Conservation (phyloP, 2,113 vertebrate species). For the Recurvirostra avosetta region DNA sequence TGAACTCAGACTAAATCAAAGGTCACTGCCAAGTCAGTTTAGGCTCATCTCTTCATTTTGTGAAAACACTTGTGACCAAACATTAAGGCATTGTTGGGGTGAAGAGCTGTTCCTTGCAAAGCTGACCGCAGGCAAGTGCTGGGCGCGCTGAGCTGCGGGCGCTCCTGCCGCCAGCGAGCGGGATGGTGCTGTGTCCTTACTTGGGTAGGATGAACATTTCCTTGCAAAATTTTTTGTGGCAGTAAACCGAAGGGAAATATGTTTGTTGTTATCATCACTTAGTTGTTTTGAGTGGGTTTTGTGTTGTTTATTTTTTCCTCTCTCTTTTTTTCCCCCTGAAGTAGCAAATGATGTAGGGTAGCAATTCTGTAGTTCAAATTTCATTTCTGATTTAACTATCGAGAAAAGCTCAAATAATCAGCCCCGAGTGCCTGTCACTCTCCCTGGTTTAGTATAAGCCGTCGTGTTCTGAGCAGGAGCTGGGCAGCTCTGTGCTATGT, state of each 20-base stretch:
- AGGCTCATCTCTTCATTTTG: neutral
- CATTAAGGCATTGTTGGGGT: neutral
- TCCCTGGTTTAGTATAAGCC: neutral
- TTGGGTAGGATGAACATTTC: too few relatives aligned
- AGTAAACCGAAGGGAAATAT: neutral
- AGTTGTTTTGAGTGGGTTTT: neutral
- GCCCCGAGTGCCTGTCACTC: neutral
- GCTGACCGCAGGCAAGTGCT: fast-evolving
- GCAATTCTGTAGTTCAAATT: neutral
- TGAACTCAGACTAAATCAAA: neutral
- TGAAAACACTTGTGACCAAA: neutral
- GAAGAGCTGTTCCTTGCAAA: neutral
- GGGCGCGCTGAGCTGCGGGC: neutral
- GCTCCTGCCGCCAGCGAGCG: neutral
- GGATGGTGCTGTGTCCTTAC: fast-evolving
- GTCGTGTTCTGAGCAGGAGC: neutral
- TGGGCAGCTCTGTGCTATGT: neutral
- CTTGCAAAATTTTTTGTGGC: neutral
- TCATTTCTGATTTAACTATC: neutral
- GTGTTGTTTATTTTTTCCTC: too few relatives aligned
- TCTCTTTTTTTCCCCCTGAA: neutral
- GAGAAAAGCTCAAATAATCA: neutral
- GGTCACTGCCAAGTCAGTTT: neutral
- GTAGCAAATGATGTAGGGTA: neutral
- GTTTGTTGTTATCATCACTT: fast-evolving